Evolutionary conservation across 2,113 vertebrate genomes (phyloP), one percentile per base, ranked within the genome.

Genomic region (Agelaius phoeniceus): DNA sequence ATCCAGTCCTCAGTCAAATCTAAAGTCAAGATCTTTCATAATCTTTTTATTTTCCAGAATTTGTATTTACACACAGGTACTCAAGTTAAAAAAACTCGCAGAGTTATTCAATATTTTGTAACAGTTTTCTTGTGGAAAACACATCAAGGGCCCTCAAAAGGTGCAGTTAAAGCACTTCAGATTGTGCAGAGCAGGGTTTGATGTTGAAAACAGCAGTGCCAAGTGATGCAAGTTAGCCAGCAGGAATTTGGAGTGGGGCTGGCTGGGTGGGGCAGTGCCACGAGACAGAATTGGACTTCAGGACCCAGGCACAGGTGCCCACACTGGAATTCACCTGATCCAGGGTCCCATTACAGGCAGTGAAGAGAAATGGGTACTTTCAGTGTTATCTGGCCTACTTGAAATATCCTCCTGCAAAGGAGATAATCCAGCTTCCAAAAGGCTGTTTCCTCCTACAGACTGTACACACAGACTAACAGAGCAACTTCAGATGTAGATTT

Each of bases 301-400:
- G 66, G 14, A 48, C 26, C 26, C 63, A 37, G 71, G 52, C 33
- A 58, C 46, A 44, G 49, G 39, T 58, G 49, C 33, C 35, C 49
- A 11, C 18, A 1, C 0, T 68, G 80, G 58, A 65, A 72, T 86
- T 73, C n/a, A 27, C 24, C 55, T 43, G 35, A 78, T 33, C 46
- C 58, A 49, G 35, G 35, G 46, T 39, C 49, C 62, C 0, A 0
- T 33, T 65, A 14, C 2, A 76, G 67, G 21, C 80, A 39, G 7
- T n/a, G n/a, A 89, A 69, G 48, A 51, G 33, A 63, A 86, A 68
- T 0, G 3, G 21, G 20, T 49, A 28, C 43, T 73, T 76, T 4
- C 14, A 52, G 71, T 88, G 30, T 76, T 67, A 55, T 23, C 63
- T 92, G 62, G 39, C 67, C 72, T 83, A 8, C 48, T 15, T 86